A percentile compares a stretch with the other conserved stretches of the same genome.
phyloP scores from a whole-genome alignment of 2,797 vertebrate species.

The Allobates femoralis region DNA sequence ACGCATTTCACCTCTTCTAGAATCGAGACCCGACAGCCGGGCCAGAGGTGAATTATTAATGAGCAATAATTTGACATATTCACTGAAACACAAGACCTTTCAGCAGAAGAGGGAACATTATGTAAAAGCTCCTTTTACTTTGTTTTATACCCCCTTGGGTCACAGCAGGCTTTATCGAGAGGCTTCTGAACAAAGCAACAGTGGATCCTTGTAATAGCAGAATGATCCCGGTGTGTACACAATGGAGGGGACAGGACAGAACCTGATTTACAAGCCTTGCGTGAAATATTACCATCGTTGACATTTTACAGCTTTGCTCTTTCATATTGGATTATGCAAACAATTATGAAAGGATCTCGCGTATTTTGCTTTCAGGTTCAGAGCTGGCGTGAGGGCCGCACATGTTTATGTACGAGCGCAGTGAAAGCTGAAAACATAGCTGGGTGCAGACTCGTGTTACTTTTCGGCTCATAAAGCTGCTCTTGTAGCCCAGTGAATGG shows the following conservation, averaged over 20 bases:
- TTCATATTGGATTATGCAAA: constrained; percentile 16
- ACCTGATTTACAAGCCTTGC: neutral
- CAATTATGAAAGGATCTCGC: neutral
- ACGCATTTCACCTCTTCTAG: neutral
- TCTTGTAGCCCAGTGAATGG: constrained; percentile 32
- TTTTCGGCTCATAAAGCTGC: constrained; percentile 58
- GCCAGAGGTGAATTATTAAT: constrained; percentile 1
- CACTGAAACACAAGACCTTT: neutral
- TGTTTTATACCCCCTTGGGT: neutral
- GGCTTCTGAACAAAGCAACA: neutral
- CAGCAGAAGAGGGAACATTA: neutral
- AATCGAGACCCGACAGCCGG: neutral
- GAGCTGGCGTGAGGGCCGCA: neutral
- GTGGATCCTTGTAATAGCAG: neutral
- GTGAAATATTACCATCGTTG: neutral
- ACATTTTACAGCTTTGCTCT: constrained; percentile 22
- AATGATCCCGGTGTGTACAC: neutral
- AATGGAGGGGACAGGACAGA: neutral
- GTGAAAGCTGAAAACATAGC: neutral
- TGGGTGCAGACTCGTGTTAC: constrained; percentile 60
- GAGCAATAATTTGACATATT: neutral
- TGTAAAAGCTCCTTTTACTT: neutral
- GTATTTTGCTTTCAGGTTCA: constrained; percentile 27
- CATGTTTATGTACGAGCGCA: constrained; percentile 24
- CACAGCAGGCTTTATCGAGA: neutral